Base-by-base conservation (phyloP, 2,888 invertebrate species). In the Rhingia campestris region DNA sequence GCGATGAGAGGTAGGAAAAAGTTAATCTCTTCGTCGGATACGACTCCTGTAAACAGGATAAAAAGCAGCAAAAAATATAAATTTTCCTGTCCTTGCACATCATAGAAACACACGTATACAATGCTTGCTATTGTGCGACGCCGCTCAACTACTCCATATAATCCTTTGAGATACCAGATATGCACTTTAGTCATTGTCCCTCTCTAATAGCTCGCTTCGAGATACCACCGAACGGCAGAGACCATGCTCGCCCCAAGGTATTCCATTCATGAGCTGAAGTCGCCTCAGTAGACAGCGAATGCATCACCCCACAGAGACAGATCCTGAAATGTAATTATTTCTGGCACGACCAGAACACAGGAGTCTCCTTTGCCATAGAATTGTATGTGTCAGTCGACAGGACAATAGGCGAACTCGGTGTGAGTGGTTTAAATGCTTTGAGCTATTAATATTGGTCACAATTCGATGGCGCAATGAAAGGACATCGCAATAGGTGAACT, bases 381-480 rank as follows among this genome's bases (percentile, higher is more conserved):
- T 61, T 76, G 41, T 72, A n/a, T n/a, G 22, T 22, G 47, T 58
- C 47, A 43, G 59, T 12, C 32, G 7, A 2, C 35, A 67, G 73
- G 61, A 82, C 73, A 77, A 63, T 58, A 67, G 77, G 73, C 73
- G 61, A 77, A 61, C 72, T 77, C 22, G 1, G 22, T 22, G 51
- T 63, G 72, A 58, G 77, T 56, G 73, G 77, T 77, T 72, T 77
- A 72, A 81, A 77, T 67, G 77, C 72, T 64, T 63, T 72, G 59
- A 77, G 81, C 67, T 49, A 81, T 81, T 77, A 77, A 63, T 82
- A 72, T 59, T 70, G 64, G 58, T 35, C 43, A 72, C 56, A 35
- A 49, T 69, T 69, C 69, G 53, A 69, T 32, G 41, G 39, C 32
- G 53, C 43, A 39, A 32, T 56, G 66, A 51, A 39, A 54, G 30